Evolutionary conservation across 1,140 invertebrate genomes (phyloP).

Genomic region (Brachionus rotundiformis): DNA sequence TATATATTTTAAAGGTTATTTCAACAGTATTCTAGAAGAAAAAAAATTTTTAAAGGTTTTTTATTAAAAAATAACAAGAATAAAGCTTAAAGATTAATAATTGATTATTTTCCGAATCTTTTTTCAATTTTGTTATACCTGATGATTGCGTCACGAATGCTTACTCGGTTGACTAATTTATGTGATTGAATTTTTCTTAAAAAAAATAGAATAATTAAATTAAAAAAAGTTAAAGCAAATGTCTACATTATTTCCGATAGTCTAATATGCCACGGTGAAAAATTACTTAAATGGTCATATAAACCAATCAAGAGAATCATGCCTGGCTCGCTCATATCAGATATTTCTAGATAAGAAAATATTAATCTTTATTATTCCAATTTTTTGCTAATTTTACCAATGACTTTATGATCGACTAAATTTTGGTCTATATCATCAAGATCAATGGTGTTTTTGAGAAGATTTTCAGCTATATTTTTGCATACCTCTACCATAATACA

Average conservation of each 20-base stretch:
- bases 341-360: not conserved
- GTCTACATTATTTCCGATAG: constrained; percentile 43
- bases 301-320: not conserved
- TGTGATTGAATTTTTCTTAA: constrained; percentile 33
- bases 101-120: constrained; percentile 42
- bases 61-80: not conserved
- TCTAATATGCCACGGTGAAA: constrained; percentile 31
- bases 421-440: not conserved
- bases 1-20: too few species aligned
- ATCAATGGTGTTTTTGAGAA: not conserved
- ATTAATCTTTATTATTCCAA: not conserved
- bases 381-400: not conserved
- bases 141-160: not conserved
- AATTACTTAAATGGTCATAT: not conserved
- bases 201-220: not conserved
- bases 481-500: not conserved
- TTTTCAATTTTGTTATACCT: constrained; percentile 50
- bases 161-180: constrained; percentile 9
- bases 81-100: not conserved
- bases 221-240: too few species aligned
- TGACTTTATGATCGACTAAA: not conserved
- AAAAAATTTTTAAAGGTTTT: not conserved
- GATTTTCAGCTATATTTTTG: not conserved
- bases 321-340: not conserved
- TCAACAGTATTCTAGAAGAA: too few species aligned